Base-by-base conservation (phyloP, 2,797 vertebrate genomes). In the Cossypha dichroa region DNA sequence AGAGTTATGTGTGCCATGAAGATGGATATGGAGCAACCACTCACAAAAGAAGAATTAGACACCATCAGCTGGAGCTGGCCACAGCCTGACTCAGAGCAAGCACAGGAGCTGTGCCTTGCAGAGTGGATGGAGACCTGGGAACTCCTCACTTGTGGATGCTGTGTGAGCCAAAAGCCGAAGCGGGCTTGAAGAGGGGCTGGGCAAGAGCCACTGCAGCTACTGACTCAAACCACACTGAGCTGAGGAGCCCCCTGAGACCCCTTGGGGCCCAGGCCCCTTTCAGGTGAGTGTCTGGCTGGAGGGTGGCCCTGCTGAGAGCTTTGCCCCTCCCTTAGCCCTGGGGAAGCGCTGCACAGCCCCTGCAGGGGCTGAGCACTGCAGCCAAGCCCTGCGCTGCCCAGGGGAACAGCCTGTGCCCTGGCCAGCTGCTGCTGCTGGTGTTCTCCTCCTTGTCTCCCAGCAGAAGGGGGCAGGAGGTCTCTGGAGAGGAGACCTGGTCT, bases 351-450 rank as follows among this genome's bases (percentile, higher is more conserved):
- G 59, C 55, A 54, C 33, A 84, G 64, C 6, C 22, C 41, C 38
- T 56, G 4, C 31, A 55, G 51, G 28, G 4, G 9, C 46, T 62
- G 33, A 74, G 51, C 33, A 6, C 45, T 13, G 36, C 77, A 40
- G 2, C 8, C 8, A 31, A 10, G 48, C 28, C 9, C 1, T 26
- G 48, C 20, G 33, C 23, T 7, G 2, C 2, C 5, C 0, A 0
- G 49, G 22, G 51, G 26, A 55, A 10, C 40, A 66, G 64, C 34
- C 68, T 38, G 68, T 11, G 13, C 46, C 26, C 41, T 6, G 40
- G 56, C 8, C 64, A 73, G 64, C 23, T 66, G 70, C 58, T 68
- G 40, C 46, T 48, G 16, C 6, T 80, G 80, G 1, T 49, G 15
- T 49, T 76, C 36, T 25, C 60, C 55, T 68, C 31, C 56, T 55